Conservation (phyloP, 2,888 invertebrate species). For the Diadegma fenestrale region DNA sequence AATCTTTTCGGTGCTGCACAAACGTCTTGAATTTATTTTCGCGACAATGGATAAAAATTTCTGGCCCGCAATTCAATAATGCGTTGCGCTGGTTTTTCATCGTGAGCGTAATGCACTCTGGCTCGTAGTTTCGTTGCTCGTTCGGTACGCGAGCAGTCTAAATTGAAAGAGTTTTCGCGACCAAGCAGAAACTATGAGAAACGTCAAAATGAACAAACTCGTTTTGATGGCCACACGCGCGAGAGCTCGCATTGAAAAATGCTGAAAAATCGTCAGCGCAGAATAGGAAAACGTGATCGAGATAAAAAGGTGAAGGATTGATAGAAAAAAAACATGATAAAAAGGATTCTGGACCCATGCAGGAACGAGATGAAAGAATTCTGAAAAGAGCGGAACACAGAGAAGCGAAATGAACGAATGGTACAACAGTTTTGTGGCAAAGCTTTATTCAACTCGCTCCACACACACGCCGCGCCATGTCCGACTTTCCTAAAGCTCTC, state of each 20-base stretch:
- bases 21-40: neutral
- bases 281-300: constrained; percentile 6
- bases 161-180: too few species aligned
- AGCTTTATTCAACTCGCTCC: constrained; percentile 29
- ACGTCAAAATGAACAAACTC: neutral
- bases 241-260: constrained; percentile 2
- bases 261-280: neutral
- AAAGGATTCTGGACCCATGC: constrained; percentile 22
- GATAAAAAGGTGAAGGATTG: neutral
- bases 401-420: constrained; percentile 61
- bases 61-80: neutral
- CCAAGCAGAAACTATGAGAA: constrained; percentile 4
- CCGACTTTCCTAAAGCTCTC: constrained; percentile 39
- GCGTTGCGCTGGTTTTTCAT: too few species aligned
- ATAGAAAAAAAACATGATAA: constrained; percentile 10
- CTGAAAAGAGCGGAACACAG: constrained; percentile 44
- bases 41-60: neutral
- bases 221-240: constrained; percentile 5
- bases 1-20: too few species aligned
- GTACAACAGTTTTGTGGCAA: constrained; percentile 59
- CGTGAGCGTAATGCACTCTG: too few species aligned
- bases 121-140: neutral
- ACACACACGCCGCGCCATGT: neutral
- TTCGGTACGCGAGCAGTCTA: too few species aligned
- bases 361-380: constrained; percentile 41